Conservation (phyloP, 2,888 invertebrate species). For the Fragum fragum region DNA sequence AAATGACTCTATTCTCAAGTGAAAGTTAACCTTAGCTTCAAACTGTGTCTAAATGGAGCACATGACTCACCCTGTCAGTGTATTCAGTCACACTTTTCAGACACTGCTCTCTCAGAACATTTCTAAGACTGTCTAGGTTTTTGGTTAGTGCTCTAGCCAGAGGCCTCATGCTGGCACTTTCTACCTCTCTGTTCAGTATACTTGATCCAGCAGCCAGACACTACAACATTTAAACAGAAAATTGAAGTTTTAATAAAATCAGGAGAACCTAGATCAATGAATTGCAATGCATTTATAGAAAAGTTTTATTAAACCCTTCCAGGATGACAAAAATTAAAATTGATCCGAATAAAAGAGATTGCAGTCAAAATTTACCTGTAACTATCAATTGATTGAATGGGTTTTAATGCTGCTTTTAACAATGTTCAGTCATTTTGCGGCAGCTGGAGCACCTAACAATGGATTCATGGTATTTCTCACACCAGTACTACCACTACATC, state of each 20-base stretch:
- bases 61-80: constrained; percentile 86
- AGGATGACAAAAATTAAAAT: background rate
- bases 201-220: constrained; percentile 99
- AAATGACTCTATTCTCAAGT: too few relatives aligned
- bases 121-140: constrained; percentile 96
- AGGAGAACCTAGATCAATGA: too few relatives aligned
- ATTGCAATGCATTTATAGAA: too few relatives aligned
- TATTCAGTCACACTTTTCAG: constrained; percentile 87
- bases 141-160: constrained; percentile 98
- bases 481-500: too few relatives aligned
- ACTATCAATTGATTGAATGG: too few relatives aligned
- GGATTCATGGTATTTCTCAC: too few relatives aligned
- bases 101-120: constrained; percentile 91
- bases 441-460: too few relatives aligned
- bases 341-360: too few relatives aligned
- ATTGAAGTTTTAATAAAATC: too few relatives aligned
- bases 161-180: constrained; percentile 98
- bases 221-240: constrained; percentile 87
- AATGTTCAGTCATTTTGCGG: too few relatives aligned
- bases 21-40: background rate
- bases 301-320: background rate
- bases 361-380: too few relatives aligned
- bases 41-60: background rate
- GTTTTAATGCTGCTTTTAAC: too few relatives aligned
- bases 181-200: constrained; percentile 98